A percentile compares a stretch with the other conserved stretches of the same genome.
phyloP scores from a whole-genome alignment of 1,140 invertebrate genomes.

The Choristoneura fumiferana region DNA sequence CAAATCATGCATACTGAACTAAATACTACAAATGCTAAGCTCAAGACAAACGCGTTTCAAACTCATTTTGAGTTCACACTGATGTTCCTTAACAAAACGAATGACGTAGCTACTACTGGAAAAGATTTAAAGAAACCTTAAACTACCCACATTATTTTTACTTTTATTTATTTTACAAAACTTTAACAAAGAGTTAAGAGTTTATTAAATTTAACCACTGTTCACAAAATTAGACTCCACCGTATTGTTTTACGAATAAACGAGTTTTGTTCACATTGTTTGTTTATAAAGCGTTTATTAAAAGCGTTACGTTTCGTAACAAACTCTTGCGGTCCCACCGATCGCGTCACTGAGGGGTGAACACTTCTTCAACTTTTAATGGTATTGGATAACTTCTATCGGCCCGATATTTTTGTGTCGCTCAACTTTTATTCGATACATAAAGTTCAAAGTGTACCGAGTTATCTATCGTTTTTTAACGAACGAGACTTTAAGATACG shows the following conservation, averaged over 20 bases:
- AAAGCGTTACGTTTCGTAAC: background rate
- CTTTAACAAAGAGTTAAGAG: too few species aligned
- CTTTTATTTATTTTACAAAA: too few species aligned
- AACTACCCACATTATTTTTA: too few species aligned
- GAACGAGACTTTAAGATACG: constrained; percentile 12
- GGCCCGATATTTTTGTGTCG: constrained; percentile 29
- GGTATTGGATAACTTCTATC: constrained; percentile 42
- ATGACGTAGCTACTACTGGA: too few species aligned
- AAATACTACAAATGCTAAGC: too few species aligned
- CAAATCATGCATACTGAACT: too few species aligned
- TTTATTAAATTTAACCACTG: background rate
- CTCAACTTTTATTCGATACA: constrained; percentile 31
- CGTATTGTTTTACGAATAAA: background rate
- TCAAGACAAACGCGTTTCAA: too few species aligned
- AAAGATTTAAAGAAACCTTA: too few species aligned
- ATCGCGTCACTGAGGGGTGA: background rate
- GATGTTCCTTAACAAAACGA: too few species aligned
- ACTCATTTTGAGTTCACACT: too few species aligned
- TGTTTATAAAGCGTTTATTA: constrained; percentile 13
- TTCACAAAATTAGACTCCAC: background rate
- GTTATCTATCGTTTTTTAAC: constrained; percentile 44
- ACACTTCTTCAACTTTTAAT: constrained; percentile 35
- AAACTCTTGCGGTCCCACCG: background rate
- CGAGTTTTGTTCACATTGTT: background rate
- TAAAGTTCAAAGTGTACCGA: constrained; percentile 34